Evolutionary conservation across 2,888 invertebrate species (phyloP), one percentile per base, ranked within the genome.

Genomic region (Chaitophorus viminalis): DNA sequence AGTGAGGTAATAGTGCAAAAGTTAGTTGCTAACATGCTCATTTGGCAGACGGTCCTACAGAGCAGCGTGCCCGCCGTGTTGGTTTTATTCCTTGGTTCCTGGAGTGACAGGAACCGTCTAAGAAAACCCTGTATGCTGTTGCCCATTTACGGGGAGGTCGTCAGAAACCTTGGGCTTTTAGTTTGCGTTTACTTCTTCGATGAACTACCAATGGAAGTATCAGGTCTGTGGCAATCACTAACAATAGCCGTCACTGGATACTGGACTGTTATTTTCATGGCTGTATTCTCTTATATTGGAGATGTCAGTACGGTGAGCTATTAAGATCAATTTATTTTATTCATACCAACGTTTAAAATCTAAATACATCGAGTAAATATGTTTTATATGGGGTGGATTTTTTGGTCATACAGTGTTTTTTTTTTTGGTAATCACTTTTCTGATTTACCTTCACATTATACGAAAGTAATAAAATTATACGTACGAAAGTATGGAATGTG

Each of bases 181-280:
- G 91, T 95, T 8, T 96, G 96, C 91, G 96, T 95, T 29, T 96
- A 94, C 91, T 95, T 94, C 91, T 96, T 96, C 91, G 93, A 95
- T 91, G 93, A 95, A 90, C 92, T 96, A 68, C 96, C 96, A 0
- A 95, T 96, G 93, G 96, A 96, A 92, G 89, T 90, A 52, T 95
- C 95, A 29, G 96, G 95, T 0, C 93, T 96, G 9, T 94, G 95
- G 0, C 96, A 96, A 91, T 95, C 95, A 0, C 93, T 96, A 89
- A 96, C 96, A 91, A 96, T 96, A 4, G 96, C 96, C 0, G 90
- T 96, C 11, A 95, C 96, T 0, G 95, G 96, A 21, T 96, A 96
- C 18, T 96, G 96, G 96, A 96, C 96, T 91, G 96, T 96, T 54
- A 96, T 96, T 96, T 94, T 96, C 90, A 96, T 96, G 96, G 96